Evolutionary conservation across 2,888 invertebrate genomes (phyloP).

Genomic region (Cephus runcator): DNA sequence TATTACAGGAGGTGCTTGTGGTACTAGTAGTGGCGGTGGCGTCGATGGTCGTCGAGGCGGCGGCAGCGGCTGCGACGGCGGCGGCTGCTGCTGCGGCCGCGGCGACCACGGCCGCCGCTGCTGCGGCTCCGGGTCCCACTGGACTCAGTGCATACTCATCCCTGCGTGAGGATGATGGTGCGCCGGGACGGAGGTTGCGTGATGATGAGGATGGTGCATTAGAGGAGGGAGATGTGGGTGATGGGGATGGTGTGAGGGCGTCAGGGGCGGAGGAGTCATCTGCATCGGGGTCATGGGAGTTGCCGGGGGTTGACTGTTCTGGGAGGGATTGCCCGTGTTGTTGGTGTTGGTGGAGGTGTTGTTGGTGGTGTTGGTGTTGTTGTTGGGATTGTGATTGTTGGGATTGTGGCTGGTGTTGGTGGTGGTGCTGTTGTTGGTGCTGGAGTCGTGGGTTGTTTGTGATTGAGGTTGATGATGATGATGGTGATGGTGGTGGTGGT

Average conservation of each 20-base stretch:
- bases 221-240: constrained; percentile 73
- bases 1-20: not conserved
- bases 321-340: constrained; percentile 39
- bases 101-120: constrained; percentile 64
- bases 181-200: constrained; percentile 60
- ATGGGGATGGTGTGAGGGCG: constrained; percentile 69
- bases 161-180: constrained; percentile 66
- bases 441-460: constrained; percentile 48
- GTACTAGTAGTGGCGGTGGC: constrained; percentile 5
- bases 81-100: constrained; percentile 46
- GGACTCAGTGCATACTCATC: constrained; percentile 80
- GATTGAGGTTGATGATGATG: constrained; percentile 28
- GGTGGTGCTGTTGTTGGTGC: constrained; percentile 34
- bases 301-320: constrained; percentile 65
- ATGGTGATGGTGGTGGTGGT: not conserved
- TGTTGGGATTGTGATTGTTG: not conserved
- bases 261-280: constrained; percentile 68
- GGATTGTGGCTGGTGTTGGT: not conserved
- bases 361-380: constrained; percentile 50
- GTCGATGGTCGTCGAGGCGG: constrained; percentile 1
- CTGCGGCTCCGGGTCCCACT: constrained; percentile 73
- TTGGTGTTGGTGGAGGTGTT: constrained; percentile 39
- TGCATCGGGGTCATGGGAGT: constrained; percentile 68
- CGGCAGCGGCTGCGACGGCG: constrained; percentile 19
- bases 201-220: constrained; percentile 68